Base-by-base conservation (phyloP, 1,140 invertebrate genomes). In the Scaptodrosophila lebanonensis region DNA sequence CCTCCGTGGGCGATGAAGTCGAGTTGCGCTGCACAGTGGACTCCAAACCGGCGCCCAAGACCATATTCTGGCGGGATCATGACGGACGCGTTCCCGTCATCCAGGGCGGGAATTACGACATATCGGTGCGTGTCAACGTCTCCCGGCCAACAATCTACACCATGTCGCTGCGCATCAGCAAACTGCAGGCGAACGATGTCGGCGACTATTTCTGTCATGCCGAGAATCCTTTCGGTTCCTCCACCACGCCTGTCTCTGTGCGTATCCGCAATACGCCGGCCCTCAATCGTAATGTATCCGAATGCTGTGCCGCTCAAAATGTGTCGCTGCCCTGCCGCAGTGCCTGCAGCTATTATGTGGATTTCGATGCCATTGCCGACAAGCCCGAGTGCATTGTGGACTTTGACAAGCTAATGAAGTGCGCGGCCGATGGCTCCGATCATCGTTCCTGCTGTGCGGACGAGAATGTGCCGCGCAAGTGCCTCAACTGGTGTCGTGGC, bases 371-470 rank as follows among this genome's bases (percentile, higher is more conserved):
- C 20, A 92, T 95, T 22, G 92, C 94, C 72, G 91, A 94, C 85
- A 90, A 91, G 32, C 92, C 93, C 0, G 91, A 94, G 71, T 95
- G 94, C 83, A 91, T 95, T 58, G 89, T 90, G 32, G 94, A 95
- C 83, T 93, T 95, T 69, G 92, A 95, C 84, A 95, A 95, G 72
- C 87, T 95, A 11, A 95, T 95, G 93, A 92, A 92, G 72, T 95
- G 94, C 71, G 93, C 93, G 1, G 92, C 93, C 54, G 93, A 94
- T 88, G 91, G 91, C 22, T 92, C 91, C 9, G 94, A 95, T 86
- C 94, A 95, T 79, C 88, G 94, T 13, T 90, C 90, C 30, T 95
- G 94, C 76, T 95, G 94, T 83, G 91, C 91, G 0, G 90, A 92
- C 6, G 90, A 89, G 77, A 91, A 92, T 13, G 93, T 95, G 3